phyloP scores from a whole-genome alignment of 2,113 vertebrate genomes.

The Eurystomus gularis region DNA sequence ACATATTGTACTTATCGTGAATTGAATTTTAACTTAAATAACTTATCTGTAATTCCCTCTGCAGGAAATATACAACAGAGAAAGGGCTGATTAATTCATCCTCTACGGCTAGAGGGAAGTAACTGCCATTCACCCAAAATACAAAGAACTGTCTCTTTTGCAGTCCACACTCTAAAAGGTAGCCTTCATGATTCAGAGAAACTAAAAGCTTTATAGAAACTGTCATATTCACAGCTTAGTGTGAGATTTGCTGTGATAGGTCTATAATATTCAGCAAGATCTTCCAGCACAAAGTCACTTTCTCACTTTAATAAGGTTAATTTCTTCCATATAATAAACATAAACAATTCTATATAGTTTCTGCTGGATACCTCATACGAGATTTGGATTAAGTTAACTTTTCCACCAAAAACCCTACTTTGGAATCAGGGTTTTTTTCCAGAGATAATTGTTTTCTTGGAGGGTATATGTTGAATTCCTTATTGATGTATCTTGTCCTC shows the following conservation, averaged over 20 bases:
- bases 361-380: not conserved
- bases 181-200: not conserved
- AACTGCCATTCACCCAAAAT: not conserved
- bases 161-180: not conserved
- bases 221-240: not conserved
- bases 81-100: not conserved
- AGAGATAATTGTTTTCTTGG: not conserved
- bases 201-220: not conserved
- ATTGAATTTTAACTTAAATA: not conserved
- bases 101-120: not conserved
- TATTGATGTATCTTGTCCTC: not conserved
- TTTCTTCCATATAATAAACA: not conserved
- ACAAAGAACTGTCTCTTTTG: not conserved
- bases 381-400: not conserved
- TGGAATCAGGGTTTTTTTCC: not conserved
- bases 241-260: not conserved
- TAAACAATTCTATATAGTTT: not conserved
- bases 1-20: not conserved
- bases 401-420: not conserved
- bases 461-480: not conserved
- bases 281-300: not conserved
- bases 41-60: not conserved
- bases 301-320: not conserved
- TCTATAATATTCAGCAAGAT: not conserved
- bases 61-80: not conserved